Evolutionary conservation across 1,140 invertebrate species (phyloP), one percentile per base, ranked within the genome.

Genomic region (Halictus rubicundus): DNA sequence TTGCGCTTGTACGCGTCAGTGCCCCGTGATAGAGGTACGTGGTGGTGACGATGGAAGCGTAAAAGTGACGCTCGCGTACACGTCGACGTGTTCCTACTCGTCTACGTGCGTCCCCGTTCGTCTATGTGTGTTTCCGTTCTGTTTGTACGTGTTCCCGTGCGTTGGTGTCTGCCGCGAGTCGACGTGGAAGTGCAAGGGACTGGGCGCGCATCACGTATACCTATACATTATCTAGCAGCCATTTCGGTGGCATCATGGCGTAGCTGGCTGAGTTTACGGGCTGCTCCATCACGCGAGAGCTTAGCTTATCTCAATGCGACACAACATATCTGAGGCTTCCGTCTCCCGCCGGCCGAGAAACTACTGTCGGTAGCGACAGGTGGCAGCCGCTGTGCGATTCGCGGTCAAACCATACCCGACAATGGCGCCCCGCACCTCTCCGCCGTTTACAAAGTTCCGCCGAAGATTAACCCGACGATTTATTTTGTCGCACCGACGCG

Each of bases 271-370:
- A 92, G 88, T 92, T 92, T 92, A 92, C 91, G 88, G 90, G 88
- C 88, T 87, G 91, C 88, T 92, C 88, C 89, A 91, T 92, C 91
- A 88, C 86, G 87, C 78, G 86, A 89, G 88, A 91, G 91, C 89
- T 92, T 91, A 91, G 91, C 91, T 93, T 93, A 93, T 92, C 91
- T 92, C 87, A 90, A 90, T 90, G 89, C 89, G 88, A 87, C 86
- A 80, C 88, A 91, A 92, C 91, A 88, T 92, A 92, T 92, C 91
- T 90, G 89, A 89, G 86, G 86, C 90, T 91, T 91, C 87, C 89
- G 89, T 90, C 86, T 89, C 84, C 59, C 81, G 68, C 65, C 81
- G 73, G 57, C 68, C 60, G 87, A 75, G 70, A 85, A 91, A 90
- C 87, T 89, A 90, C 87, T 90, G 88, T 88, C 88, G 37, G 49